These are phyloP conservation scores for Garrulus glandarius DNA, from an alignment of 2,797 vertebrate genomes.

Conservation along the genomic window DNA sequence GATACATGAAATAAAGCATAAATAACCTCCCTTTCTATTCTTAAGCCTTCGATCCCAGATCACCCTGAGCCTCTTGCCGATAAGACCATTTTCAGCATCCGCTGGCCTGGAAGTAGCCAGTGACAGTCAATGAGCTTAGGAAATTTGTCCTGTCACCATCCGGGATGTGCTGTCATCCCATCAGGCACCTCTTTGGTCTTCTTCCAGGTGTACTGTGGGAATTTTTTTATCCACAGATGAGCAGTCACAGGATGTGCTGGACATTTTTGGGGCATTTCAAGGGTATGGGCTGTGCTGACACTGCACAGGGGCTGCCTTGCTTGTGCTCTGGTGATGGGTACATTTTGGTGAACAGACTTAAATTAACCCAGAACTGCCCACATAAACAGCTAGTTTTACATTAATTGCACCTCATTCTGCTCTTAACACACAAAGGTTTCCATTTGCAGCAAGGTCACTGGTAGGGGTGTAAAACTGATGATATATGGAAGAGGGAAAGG, in stretches of 20 bases:
- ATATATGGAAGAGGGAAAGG: background rate
- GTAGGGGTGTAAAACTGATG: background rate
- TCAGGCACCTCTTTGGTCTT: background rate
- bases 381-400: background rate
- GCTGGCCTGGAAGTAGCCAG: background rate
- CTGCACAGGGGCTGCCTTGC: fast-evolving
- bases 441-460: background rate
- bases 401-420: background rate
- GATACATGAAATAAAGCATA: slow-evolving; percentile 49
- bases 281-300: background rate
- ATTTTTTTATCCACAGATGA: background rate
- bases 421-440: background rate
- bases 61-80: background rate
- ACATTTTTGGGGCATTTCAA: background rate
- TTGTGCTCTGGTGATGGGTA: background rate
- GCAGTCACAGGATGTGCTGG: background rate
- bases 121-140: background rate
- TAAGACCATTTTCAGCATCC: background rate
- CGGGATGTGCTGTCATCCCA: background rate
- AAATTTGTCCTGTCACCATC: slow-evolving; percentile 28
- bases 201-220: background rate
- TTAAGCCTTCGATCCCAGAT: slow-evolving; percentile 41
- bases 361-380: background rate
- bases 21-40: slow-evolving; percentile 54
- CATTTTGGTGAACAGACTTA: background rate